A percentile compares a stretch with the other conserved stretches of the same genome.
phyloP scores from a whole-genome alignment of 2,113 vertebrate genomes.

The Hemiprocne comata region DNA sequence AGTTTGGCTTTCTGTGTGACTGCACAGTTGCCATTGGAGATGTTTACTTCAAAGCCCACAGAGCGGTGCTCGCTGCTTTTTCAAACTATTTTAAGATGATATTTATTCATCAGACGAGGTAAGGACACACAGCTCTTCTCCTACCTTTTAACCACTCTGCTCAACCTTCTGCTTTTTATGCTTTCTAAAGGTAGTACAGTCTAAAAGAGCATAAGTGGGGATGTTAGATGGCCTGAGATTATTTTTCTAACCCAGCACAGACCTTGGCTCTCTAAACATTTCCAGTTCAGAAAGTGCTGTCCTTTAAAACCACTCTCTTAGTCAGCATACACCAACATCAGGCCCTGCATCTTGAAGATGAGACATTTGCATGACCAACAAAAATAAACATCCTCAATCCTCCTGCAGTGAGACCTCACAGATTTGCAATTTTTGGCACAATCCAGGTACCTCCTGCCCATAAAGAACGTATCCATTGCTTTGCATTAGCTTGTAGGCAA shows the following conservation, averaged over 20 bases:
- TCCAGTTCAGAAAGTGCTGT: background rate
- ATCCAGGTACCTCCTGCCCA: background rate
- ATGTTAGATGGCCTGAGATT: background rate
- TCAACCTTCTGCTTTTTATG: background rate
- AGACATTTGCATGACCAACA: background rate
- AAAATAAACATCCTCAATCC: background rate
- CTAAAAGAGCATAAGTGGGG: background rate
- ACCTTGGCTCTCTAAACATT: background rate
- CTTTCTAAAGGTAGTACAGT: background rate
- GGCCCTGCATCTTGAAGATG: background rate
- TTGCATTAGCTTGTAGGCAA: background rate
- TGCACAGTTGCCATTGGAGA: constrained; percentile 98
- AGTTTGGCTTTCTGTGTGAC: constrained; percentile 98
- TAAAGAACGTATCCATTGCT: background rate
- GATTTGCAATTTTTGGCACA: background rate
- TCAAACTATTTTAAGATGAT: constrained; percentile 99
- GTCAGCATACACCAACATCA: background rate
- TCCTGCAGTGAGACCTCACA: background rate
- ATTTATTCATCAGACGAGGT: constrained; percentile 99
- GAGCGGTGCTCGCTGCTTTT: constrained; percentile 95
- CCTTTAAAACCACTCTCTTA: background rate
- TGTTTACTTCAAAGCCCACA: constrained; percentile 97
- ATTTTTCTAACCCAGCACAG: background rate
- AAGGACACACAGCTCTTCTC: constrained; percentile 1
- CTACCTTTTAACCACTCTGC: background rate